These are phyloP conservation scores for Actinemys pallida DNA, from an alignment of 2,113 vertebrate species.

Conservation along the genomic window DNA sequence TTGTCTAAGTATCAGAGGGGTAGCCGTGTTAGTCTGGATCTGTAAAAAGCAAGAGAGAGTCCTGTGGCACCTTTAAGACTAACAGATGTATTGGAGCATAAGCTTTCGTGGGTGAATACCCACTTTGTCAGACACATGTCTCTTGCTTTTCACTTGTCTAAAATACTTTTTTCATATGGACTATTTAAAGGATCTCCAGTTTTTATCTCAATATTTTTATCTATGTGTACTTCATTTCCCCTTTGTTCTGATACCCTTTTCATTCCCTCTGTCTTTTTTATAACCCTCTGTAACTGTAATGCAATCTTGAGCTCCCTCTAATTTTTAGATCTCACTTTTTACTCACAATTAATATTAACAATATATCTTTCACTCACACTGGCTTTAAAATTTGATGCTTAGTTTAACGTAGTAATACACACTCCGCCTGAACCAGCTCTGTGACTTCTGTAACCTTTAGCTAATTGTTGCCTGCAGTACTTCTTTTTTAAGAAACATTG, in stretches of 20 bases:
- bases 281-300: neutral
- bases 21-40: no score
- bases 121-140: no score
- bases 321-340: neutral
- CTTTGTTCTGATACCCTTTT: neutral
- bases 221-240: neutral
- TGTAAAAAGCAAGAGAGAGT: no score
- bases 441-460: neutral
- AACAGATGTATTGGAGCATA: no score
- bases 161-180: neutral
- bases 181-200: neutral
- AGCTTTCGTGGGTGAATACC: no score
- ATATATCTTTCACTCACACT: no score
- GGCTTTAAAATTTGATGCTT: no score
- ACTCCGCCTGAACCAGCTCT: neutral
- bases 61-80: no score
- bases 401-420: no score
- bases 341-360: no score
- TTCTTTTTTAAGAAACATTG: neutral
- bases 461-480: neutral
- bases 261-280: neutral
- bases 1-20: neutral
- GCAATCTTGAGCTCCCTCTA: neutral
- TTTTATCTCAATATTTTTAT: neutral
- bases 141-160: neutral